phyloP scores from a whole-genome alignment of 1,140 invertebrate genomes.

The Trissolcus basalis region DNA sequence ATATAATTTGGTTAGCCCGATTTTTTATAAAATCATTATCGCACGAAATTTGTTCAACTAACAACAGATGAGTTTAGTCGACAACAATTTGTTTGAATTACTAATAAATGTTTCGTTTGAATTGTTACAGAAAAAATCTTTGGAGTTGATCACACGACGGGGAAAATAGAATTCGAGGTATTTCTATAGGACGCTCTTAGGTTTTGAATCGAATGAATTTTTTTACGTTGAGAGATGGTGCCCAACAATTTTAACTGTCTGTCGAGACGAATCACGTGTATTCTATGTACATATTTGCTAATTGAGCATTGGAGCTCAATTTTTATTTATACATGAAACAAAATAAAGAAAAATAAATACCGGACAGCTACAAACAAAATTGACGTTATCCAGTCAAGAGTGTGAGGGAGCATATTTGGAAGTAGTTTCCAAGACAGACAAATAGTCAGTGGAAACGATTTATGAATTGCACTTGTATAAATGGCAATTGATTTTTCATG shows the following conservation, averaged over 20 bases:
- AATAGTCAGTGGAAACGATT: conserved; percentile 16
- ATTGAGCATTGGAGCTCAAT: conserved; percentile 70
- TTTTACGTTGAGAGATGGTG: conserved; percentile 63
- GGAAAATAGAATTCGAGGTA: conserved; percentile 62
- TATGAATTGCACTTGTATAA: conserved; percentile 13
- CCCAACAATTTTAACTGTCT: conserved; percentile 56
- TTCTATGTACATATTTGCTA: conserved; percentile 75
- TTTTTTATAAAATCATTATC: no score
- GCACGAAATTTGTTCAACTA: no score
- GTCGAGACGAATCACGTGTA: conserved; percentile 70
- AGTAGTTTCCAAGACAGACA: conserved; percentile 5
- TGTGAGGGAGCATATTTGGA: conserved; percentile 16
- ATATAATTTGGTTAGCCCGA: no score
- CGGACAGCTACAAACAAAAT: conserved; percentile 9
- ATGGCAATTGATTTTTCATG: conserved; percentile 23
- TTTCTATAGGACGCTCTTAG: conserved; percentile 65
- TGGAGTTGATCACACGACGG: conserved; percentile 74
- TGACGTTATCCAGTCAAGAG: conserved; percentile 7
- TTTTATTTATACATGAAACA: conserved; percentile 70
- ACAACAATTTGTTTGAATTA: no score
- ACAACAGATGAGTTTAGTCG: no score
- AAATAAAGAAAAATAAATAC: background rate
- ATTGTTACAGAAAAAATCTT: conserved; percentile 70
- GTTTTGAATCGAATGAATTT: conserved; percentile 61
- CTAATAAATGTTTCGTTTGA: conserved; percentile 20